Evolutionary conservation across 2,113 vertebrate genomes (phyloP), one percentile per base, ranked within the genome.

Genomic region (Aviceda subcristata): DNA sequence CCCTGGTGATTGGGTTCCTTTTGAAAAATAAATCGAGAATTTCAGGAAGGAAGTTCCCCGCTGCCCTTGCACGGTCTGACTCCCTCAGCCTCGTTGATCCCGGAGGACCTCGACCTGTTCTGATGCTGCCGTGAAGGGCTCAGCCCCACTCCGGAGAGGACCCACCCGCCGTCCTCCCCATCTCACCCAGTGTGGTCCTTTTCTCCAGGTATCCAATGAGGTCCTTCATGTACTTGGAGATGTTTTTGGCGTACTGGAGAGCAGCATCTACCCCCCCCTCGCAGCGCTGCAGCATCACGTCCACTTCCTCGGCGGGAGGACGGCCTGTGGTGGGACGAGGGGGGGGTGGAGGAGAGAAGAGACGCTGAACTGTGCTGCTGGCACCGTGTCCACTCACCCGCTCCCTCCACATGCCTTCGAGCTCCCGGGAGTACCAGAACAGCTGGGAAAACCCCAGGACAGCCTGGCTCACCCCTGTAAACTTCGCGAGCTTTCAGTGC

Each of bases 211-310:
- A 99, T 50, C 78, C 93, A 0, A 99, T 99, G 83, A 99, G 97
- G 93, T 99, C 99, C 97, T 99, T 99, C 98, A 99, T 99, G 98
- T 99, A 99, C 92, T 99, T 99, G 92, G 99, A 98, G 95, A 99
- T 98, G 89, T 94, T 98, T 95, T 99, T 99, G 91, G 99, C 97
- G 0, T 99, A 99, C 59, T 98, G 97, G 43, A 99, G 98, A 6
- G 99, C 99, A 0, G 98, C 99, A 0, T 99, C 99, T 36, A 99
- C 99, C 0, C 99, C 99, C 0, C 99, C 99, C 82, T 99, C 99
- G 0, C 99, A 99, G 89, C 96, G 98, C 98, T 99, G 99, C 32
- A 99, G 98, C 67, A 99, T 97, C 80, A 99, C 97, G 5, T 99
- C 99, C 95, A 99, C 99, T 30, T 99, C 99, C 92, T 99, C 99